These are phyloP conservation scores for Noctua comes DNA, from an alignment of 2,888 invertebrate species.

Conservation along the genomic window DNA sequence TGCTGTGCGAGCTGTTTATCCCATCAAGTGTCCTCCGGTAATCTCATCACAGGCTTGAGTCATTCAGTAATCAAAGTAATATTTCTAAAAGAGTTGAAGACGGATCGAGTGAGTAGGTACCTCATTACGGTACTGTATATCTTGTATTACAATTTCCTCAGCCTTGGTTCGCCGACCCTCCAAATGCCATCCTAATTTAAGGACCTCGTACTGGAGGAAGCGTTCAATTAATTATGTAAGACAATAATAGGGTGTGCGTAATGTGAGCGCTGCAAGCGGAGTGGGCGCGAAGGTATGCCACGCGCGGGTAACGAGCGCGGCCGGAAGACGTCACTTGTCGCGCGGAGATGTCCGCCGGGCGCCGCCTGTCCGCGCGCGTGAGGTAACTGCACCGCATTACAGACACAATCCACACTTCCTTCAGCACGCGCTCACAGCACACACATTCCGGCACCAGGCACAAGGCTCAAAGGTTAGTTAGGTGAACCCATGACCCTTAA, in stretches of 20 bases:
- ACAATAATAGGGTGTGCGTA: slow-evolving; percentile 63
- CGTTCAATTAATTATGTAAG: slow-evolving; percentile 68
- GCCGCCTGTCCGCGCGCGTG: slow-evolving; percentile 57
- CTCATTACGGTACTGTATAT: neutral
- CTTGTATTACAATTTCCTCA: slow-evolving; percentile 19
- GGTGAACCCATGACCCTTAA: neutral
- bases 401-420: slow-evolving; percentile 33
- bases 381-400: slow-evolving; percentile 43
- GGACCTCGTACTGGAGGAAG: slow-evolving; percentile 57
- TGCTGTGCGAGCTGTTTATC: slow-evolving; percentile 4
- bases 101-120: neutral
- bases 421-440: slow-evolving; percentile 10
- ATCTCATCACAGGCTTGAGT: slow-evolving; percentile 18
- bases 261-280: slow-evolving; percentile 59
- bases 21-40: slow-evolving; percentile 15
- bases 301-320: slow-evolving; percentile 66
- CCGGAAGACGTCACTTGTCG: slow-evolving; percentile 73
- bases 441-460: neutral
- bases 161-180: slow-evolving; percentile 32
- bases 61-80: neutral
- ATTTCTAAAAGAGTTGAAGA: neutral
- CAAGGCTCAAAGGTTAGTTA: neutral
- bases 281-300: slow-evolving; percentile 69
- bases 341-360: slow-evolving; percentile 55
- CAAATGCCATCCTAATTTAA: slow-evolving; percentile 31